Evolutionary conservation across 2,888 invertebrate species (phyloP).

Genomic region (Plebejus melissa): DNA sequence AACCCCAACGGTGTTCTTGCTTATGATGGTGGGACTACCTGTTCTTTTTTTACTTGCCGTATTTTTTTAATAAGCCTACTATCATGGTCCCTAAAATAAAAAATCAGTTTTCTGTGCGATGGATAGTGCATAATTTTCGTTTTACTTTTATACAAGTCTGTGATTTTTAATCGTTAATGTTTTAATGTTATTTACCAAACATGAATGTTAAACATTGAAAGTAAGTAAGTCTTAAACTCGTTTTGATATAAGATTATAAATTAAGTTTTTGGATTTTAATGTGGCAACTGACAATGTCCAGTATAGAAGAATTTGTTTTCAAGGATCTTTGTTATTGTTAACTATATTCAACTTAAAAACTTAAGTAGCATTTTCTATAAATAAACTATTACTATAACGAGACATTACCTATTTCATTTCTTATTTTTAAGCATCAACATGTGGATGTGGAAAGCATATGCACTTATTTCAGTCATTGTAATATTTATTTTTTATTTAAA

Average conservation of each 20-base stretch:
- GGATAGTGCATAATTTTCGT: not conserved
- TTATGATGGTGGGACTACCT: too few relatives aligned
- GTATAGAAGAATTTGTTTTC: not conserved
- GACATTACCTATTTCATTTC: not conserved
- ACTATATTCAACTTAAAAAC: not conserved
- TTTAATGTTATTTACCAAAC: not conserved
- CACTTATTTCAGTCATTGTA: too few relatives aligned
- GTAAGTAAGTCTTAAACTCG: too few relatives aligned
- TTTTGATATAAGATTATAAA: not conserved
- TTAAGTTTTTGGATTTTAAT: not conserved
- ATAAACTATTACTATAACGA: slow-evolving; percentile 8
- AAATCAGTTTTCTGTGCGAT: not conserved
- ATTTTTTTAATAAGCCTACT: not conserved
- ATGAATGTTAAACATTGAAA: not conserved
- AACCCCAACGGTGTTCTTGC: too few relatives aligned
- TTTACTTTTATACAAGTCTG: not conserved
- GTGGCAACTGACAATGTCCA: not conserved
- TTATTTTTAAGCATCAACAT: not conserved
- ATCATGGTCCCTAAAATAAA: not conserved
- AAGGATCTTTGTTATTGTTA: not conserved
- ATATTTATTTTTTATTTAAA: too few relatives aligned
- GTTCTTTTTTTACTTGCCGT: too few relatives aligned
- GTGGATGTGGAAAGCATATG: too few relatives aligned
- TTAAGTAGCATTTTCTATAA: not conserved
- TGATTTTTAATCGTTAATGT: not conserved